phyloP scores from a whole-genome alignment of 1,140 invertebrate species.

The Ceratoteleas bidentatus region DNA sequence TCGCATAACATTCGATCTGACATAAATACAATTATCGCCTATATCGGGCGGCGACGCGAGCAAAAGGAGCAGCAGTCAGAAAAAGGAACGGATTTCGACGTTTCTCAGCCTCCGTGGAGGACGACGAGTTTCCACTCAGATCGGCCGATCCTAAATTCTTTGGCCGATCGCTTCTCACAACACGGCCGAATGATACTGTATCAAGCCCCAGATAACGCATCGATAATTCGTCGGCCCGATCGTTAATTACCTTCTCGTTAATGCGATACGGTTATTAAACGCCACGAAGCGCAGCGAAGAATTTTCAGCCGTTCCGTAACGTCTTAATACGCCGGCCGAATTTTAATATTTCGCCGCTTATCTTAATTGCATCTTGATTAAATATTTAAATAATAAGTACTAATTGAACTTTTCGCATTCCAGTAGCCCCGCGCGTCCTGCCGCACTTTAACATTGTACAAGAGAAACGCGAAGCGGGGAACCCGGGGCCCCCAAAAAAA shows the following conservation, averaged over 20 bases:
- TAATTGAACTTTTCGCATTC: constrained; percentile 31
- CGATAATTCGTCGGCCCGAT: constrained; percentile 54
- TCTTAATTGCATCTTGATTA: constrained; percentile 48
- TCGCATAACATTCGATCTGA: constrained; percentile 8
- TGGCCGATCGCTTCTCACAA: constrained; percentile 44
- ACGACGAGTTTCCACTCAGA: constrained; percentile 54
- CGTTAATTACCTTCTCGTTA: constrained; percentile 67
- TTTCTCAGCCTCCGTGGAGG: constrained; percentile 41
- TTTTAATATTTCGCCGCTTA: constrained; percentile 35
- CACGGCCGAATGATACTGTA: constrained; percentile 36
- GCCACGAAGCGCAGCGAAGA: constrained; percentile 17
- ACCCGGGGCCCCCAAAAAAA: constrained; percentile 1
- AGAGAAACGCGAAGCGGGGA: background rate
- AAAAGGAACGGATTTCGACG: constrained; percentile 16
- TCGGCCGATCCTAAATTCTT: constrained; percentile 55
- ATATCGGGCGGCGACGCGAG: background rate
- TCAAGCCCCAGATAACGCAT: constrained; percentile 50
- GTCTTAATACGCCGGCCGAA: constrained; percentile 27
- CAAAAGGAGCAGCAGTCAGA: constrained; percentile 4
- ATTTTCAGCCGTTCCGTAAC: constrained; percentile 10
- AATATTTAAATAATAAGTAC: constrained; percentile 49
- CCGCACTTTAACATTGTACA: background rate
- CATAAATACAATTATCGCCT: constrained; percentile 34
- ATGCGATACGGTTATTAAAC: constrained; percentile 57
- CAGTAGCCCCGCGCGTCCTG: background rate